A percentile compares a stretch with the other conserved stretches of the same genome.
Evolutionary conservation across 2,797 vertebrate species (phyloP).

Genomic region (Manis javanica): DNA sequence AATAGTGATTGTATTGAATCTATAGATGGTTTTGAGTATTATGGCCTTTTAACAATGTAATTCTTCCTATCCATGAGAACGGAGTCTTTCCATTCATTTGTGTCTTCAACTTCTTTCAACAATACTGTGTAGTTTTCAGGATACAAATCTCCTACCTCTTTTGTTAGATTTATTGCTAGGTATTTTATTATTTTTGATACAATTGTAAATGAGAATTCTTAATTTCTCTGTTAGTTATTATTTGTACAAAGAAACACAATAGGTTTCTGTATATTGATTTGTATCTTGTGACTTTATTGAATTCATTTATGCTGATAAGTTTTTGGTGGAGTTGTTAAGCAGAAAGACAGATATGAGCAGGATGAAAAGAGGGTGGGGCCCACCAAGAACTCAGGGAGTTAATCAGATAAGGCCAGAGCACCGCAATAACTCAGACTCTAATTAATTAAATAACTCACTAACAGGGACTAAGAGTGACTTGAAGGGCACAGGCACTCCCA

Average conservation of each 20-base stretch:
- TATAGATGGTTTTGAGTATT: neutral
- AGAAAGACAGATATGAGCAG: no score
- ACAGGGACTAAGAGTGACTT: no score
- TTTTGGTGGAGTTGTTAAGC: neutral
- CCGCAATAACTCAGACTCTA: no score
- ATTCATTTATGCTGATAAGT: neutral
- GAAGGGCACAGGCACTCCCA: no score
- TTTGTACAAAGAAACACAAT: neutral
- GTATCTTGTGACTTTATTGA: neutral
- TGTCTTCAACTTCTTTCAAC: neutral
- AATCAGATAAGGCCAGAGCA: no score
- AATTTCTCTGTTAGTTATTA: neutral
- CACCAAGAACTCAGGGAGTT: no score
- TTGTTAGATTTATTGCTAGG: neutral
- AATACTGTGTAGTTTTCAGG: neutral
- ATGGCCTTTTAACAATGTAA: neutral
- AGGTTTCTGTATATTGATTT: neutral
- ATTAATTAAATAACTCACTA: no score
- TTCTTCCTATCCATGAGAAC: neutral
- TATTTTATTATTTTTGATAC: neutral
- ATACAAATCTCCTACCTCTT: neutral
- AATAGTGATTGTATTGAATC: neutral
- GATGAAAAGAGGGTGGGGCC: no score
- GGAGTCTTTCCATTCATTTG: neutral
- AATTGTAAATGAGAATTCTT: neutral